A percentile compares a stretch with the other conserved stretches of the same genome.
Conservation (phyloP, 2,113 vertebrate species). For the Xiphorhynchus elegans region DNA sequence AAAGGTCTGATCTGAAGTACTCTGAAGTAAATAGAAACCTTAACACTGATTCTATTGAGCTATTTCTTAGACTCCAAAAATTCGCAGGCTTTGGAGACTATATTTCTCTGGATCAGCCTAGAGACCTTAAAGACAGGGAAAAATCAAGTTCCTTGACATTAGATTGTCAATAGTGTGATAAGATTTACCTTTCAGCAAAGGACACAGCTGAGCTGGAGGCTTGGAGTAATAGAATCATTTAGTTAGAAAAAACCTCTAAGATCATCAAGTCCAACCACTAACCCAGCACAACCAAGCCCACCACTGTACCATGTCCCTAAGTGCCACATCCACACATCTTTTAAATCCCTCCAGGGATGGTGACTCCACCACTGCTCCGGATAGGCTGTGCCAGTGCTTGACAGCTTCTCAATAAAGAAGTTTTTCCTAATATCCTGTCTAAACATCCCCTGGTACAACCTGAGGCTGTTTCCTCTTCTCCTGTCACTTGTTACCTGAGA, state of each 20-base stretch:
- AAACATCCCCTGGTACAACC: neutral
- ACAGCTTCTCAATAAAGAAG: neutral
- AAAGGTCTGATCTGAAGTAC: neutral
- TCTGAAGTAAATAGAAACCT: neutral
- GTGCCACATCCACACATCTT: neutral
- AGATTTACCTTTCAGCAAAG: neutral
- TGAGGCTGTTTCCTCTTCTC: neutral
- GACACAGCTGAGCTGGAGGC: neutral
- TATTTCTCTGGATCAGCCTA: neutral
- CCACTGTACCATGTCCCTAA: neutral
- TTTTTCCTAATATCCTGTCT: neutral
- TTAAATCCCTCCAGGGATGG: neutral
- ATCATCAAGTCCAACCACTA: neutral
- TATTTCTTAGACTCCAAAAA: neutral
- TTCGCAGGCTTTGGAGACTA: neutral
- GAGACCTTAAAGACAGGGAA: neutral
- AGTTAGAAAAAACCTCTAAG: neutral
- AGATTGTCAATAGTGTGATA: neutral
- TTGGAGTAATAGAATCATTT: neutral
- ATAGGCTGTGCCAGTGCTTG: neutral
- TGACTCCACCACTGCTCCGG: neutral
- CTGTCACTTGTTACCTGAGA: neutral
- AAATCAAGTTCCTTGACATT: neutral
- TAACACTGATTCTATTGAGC: neutral
- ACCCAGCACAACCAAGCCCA: too few species aligned